These are phyloP conservation scores for Drosophila emarginata DNA, from an alignment of 2,888 invertebrate genomes.

Conservation along the genomic window DNA sequence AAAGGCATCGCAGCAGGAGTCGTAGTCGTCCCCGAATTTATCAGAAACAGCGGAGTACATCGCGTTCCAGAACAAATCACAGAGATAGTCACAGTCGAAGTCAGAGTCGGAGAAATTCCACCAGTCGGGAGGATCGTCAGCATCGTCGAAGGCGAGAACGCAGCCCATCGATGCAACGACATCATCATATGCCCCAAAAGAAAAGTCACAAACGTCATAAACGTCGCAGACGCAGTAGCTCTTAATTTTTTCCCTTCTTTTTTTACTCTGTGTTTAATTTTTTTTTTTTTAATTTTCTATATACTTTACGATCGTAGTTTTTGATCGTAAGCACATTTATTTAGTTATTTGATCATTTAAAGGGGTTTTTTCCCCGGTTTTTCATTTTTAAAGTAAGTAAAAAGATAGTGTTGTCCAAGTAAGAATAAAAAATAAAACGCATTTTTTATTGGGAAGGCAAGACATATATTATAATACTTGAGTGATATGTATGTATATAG, in stretches of 20 bases:
- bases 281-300: slow-evolving; percentile 2
- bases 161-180: slow-evolving; percentile 23
- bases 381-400: slow-evolving; percentile 8
- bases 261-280: neutral
- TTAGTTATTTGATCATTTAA: neutral
- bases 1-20: slow-evolving; percentile 41
- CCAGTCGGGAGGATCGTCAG: slow-evolving; percentile 22
- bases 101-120: slow-evolving; percentile 30
- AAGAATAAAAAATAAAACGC: neutral
- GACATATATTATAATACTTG: too few relatives aligned
- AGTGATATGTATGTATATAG: too few relatives aligned
- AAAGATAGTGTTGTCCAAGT: slow-evolving; percentile 4
- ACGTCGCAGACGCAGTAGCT: slow-evolving; percentile 57
- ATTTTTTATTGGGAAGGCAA: neutral
- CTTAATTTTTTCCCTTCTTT: slow-evolving; percentile 24
- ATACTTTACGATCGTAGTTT: neutral
- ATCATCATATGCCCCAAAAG: slow-evolving; percentile 47
- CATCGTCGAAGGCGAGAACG: slow-evolving; percentile 36
- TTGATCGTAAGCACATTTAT: neutral
- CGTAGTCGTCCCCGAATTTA: slow-evolving; percentile 28
- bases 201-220: slow-evolving; percentile 65
- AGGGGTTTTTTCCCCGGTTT: neutral
- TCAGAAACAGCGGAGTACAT: slow-evolving; percentile 13
- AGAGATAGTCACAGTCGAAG: slow-evolving; percentile 23
- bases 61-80: slow-evolving; percentile 37